Conservation (phyloP, 2,888 invertebrate species). For the Notocelia uddmanniana region DNA sequence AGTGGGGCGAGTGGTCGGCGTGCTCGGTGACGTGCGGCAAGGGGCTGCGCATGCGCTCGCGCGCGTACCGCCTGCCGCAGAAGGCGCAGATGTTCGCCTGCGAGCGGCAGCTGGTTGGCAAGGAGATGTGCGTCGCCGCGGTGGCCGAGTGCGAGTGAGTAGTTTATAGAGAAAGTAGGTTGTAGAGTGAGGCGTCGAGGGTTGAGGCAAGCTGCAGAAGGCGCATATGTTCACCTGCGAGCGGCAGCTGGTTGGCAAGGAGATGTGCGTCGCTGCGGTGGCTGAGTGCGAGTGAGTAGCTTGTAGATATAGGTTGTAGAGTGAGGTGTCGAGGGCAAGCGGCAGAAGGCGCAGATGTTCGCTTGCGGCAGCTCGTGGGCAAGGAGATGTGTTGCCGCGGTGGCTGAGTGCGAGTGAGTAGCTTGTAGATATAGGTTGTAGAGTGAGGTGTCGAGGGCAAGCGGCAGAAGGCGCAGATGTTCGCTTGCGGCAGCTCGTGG, state of each 20-base stretch:
- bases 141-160: conserved; percentile 91
- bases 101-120: conserved; percentile 91
- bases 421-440: too few species aligned
- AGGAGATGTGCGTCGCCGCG: conserved; percentile 95
- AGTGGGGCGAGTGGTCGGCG: conserved; percentile 91
- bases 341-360: neutral
- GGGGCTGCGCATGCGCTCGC: conserved; percentile 92
- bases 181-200: neutral
- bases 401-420: too few species aligned
- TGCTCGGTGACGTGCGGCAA: conserved; percentile 96
- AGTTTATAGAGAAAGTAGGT: neutral
- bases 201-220: too few species aligned
- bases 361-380: too few species aligned
- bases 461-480: too few species aligned
- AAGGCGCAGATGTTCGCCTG: conserved; percentile 90
- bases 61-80: conserved; percentile 89
- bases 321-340: neutral
- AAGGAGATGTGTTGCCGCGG: neutral
- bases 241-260: neutral
- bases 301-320: neutral
- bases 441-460: too few species aligned
- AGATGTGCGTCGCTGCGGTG: neutral
- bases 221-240: neutral
- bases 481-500: too few species aligned
- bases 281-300: neutral